A percentile compares a stretch with the other conserved stretches of the same genome.
Conservation (phyloP, 1,140 invertebrate species). For the Drosophila erecta region DNA sequence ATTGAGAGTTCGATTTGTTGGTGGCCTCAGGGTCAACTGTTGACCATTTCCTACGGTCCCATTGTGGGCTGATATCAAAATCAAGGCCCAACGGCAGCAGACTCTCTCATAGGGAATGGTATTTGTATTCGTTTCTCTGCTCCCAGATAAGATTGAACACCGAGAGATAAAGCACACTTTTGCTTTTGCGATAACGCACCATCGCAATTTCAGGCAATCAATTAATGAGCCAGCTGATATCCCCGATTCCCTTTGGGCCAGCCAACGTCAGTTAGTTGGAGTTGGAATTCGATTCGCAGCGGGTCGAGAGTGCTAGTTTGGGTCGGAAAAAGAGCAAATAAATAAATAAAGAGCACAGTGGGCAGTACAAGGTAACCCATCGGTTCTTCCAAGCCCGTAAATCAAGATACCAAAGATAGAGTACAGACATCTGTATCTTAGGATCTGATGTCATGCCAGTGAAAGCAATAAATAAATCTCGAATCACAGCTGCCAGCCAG, state of each 20-base stretch:
- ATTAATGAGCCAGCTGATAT: conserved; percentile 74
- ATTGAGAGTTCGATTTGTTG: background rate
- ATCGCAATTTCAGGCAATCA: conserved; percentile 73
- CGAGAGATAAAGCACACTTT: conserved; percentile 61
- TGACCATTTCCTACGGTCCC: conserved; percentile 32
- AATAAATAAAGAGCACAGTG: conserved; percentile 28
- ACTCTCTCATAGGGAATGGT: background rate
- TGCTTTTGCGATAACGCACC: conserved; percentile 48
- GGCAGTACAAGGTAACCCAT: conserved; percentile 34
- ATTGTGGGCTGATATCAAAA: conserved; percentile 3
- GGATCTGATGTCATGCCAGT: conserved; percentile 62
- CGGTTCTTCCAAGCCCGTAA: conserved; percentile 22
- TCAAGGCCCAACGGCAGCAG: background rate
- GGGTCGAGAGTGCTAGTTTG: conserved; percentile 63
- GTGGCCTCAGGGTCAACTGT: conserved; percentile 13
- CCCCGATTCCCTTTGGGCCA: conserved; percentile 37
- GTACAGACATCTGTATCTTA: conserved; percentile 22
- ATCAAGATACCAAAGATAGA: conserved; percentile 63
- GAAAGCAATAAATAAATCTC: conserved; percentile 26
- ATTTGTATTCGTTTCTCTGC: conserved; percentile 21
- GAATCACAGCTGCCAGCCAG: conserved; percentile 4
- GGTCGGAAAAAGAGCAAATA: conserved; percentile 14
- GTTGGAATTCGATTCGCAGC: conserved; percentile 73
- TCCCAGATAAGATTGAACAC: conserved; percentile 45
- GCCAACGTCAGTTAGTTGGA: conserved; percentile 63